Evolutionary conservation across 1,140 invertebrate species (phyloP), one percentile per base, ranked within the genome.

Genomic region (Euwallacea fornicatus): DNA sequence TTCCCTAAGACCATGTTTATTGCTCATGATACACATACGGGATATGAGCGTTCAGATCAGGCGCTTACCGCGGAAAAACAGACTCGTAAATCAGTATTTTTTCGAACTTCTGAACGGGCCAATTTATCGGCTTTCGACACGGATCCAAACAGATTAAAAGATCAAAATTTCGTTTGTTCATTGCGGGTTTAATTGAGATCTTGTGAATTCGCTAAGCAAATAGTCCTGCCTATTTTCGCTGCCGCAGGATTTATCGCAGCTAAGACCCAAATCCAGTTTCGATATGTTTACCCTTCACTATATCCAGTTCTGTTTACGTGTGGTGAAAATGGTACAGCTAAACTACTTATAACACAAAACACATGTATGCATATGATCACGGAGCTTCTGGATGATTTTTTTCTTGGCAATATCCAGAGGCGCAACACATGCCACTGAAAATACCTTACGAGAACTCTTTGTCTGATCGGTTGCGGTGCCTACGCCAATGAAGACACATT

Each of bases 331-430:
- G 66, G 66, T 68, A 68, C 54, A 60, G 46, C 66, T 60, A 59
- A 59, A 68, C 66, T 68, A 60, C 66, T 68, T 68, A 68, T 68
- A 68, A 68, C 66, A 68, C 55, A 68, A 60, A 68, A 68, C 66
- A 68, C 60, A 53, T 68, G 66, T 56, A 58, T 33, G 21, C 21
- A 50, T 68, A 43, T 68, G 66, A 68, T 68, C 66, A 68, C 66
- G 56, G 59, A 68, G 54, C 66, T 21, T 6, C 15, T 58, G 66
- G 15, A 47, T 68, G 66, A 60, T 47, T 50, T 68, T 42, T 46
- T 13, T 50, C 13, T 50, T 50, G 46, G 9, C 46, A 13, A 50
- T 11, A 50, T 50, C 16, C 66, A 68, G 66, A 50, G 66, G 66
- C 16, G 66, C 60, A 33, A 33, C 21, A 33, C 21, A 33, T 4